phyloP scores from a whole-genome alignment of 2,888 invertebrate genomes.

The Acanthosoma haemorrhoidale region DNA sequence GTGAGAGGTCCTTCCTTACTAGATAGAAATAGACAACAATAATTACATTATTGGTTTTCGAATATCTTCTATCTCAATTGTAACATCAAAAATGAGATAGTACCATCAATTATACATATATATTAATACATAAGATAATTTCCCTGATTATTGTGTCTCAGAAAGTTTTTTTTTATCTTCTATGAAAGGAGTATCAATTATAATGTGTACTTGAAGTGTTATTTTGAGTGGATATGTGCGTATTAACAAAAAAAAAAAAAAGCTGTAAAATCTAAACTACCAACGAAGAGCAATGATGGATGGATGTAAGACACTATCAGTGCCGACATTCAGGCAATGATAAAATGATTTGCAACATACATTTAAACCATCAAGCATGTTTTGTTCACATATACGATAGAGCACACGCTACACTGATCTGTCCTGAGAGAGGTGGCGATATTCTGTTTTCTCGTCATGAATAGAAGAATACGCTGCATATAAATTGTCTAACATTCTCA shows the following conservation, averaged over 20 bases:
- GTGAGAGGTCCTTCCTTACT: slow-evolving; percentile 94
- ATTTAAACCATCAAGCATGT: background rate
- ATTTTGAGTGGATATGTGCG: too few species aligned
- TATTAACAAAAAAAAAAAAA: background rate
- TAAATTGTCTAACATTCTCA: background rate
- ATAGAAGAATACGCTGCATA: background rate
- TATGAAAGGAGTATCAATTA: too few species aligned
- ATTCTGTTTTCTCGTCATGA: background rate
- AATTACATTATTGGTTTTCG: slow-evolving; percentile 1
- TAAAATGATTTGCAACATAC: background rate
- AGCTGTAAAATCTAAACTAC: background rate
- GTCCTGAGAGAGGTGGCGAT: slow-evolving; percentile 14
- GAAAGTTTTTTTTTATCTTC: too few species aligned
- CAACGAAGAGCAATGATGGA: background rate
- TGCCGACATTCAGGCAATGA: background rate
- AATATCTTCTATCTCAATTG: background rate
- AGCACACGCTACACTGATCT: slow-evolving; percentile 11
- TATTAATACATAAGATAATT: too few species aligned
- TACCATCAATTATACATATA: too few species aligned
- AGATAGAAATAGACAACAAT: slow-evolving; percentile 33
- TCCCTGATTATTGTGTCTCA: too few species aligned
- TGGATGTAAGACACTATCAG: background rate
- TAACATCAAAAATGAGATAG: too few species aligned
- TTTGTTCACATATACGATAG: background rate
- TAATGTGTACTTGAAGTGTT: background rate